A percentile compares a stretch with the other conserved stretches of the same genome.
Conservation (phyloP, 2,113 vertebrate genomes). For the Motacilla alba region DNA sequence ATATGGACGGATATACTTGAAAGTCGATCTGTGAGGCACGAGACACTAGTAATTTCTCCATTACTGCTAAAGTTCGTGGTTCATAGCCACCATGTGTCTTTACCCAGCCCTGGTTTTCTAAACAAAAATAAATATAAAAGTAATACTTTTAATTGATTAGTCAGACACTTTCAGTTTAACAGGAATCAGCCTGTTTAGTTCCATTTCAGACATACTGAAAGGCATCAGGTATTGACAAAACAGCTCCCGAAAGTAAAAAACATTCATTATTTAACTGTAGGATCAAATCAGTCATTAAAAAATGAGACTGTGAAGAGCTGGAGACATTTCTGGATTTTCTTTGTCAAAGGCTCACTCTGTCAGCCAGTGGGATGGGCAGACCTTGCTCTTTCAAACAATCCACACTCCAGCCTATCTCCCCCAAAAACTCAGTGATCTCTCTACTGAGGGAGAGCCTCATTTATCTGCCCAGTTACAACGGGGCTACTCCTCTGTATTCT, state of each 20-base stretch:
- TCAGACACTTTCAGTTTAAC: background rate
- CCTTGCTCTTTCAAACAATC: background rate
- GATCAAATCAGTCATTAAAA: background rate
- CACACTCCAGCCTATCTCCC: background rate
- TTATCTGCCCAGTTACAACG: background rate
- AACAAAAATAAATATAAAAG: background rate
- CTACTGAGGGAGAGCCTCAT: background rate
- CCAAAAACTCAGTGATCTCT: background rate
- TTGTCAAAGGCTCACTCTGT: background rate
- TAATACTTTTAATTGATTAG: background rate
- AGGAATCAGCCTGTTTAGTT: background rate
- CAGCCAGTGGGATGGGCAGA: background rate
- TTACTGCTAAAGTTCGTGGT: background rate
- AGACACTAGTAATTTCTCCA: background rate
- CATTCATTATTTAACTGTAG: background rate
- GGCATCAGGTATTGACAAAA: background rate
- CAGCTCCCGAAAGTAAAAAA: background rate
- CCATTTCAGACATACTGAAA: background rate
- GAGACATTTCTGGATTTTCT: background rate
- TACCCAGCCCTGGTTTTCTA: background rate
- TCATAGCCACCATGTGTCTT: background rate
- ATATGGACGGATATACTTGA: background rate
- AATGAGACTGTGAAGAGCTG: background rate
- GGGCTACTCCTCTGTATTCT: constrained; percentile 8
- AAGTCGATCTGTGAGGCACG: background rate